Percentiles rank a stretch among this genome's conserved stretches.
These are phyloP conservation scores for Phengaris arion DNA, from an alignment of 2,888 invertebrate species.

Conservation along the genomic window DNA sequence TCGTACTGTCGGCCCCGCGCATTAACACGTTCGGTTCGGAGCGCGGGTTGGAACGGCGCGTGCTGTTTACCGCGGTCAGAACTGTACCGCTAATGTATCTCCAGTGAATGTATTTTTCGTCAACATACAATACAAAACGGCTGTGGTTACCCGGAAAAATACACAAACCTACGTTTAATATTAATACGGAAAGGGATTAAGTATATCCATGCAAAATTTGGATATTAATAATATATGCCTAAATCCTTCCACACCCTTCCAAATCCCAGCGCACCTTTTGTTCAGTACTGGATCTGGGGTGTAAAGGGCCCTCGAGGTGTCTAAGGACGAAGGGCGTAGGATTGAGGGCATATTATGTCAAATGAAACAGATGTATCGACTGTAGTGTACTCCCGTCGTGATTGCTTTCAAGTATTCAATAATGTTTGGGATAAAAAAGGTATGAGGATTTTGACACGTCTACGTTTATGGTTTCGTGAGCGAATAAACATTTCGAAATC, in stretches of 20 bases:
- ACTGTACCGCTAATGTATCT: no score
- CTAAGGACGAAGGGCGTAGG: constrained; percentile 35
- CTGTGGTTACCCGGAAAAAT: background rate
- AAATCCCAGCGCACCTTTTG: constrained; percentile 35
- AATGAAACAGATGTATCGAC: constrained; percentile 44
- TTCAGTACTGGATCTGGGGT: constrained; percentile 34
- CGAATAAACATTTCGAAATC: no score
- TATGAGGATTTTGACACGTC: background rate
- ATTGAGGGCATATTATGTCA: constrained; percentile 38
- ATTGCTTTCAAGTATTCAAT: constrained; percentile 34
- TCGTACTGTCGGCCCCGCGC: no score
- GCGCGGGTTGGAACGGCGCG: no score
- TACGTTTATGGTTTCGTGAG: background rate
- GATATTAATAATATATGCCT: constrained; percentile 23
- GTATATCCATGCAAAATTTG: background rate
- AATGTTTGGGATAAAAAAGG: constrained; percentile 16
- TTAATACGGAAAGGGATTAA: background rate
- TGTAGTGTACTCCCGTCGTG: constrained; percentile 36
- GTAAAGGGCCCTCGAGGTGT: constrained; percentile 41
- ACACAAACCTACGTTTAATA: background rate
- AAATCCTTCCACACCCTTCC: constrained; percentile 36
- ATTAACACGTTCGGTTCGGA: no score
- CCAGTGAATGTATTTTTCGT: no score
- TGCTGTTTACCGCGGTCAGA: no score
- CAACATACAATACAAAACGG: background rate